Conservation (phyloP, 2,113 vertebrate genomes). For the Tachysurus fulvidraco region DNA sequence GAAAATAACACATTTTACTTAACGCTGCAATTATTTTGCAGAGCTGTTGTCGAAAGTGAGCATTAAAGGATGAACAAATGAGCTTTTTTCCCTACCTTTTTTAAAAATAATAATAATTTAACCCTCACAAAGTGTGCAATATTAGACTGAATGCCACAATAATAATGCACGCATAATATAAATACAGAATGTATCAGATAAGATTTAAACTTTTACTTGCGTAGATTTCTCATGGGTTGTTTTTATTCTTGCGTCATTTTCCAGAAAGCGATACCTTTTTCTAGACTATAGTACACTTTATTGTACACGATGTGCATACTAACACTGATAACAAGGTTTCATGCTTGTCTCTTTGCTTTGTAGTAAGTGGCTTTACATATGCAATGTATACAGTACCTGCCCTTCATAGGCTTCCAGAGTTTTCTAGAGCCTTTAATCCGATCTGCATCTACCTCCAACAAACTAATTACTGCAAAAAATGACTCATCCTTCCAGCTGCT, state of each 20-base stretch:
- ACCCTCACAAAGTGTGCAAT: neutral
- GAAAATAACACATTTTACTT: constrained; percentile 15
- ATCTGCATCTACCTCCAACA: neutral
- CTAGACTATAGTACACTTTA: neutral
- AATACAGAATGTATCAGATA: neutral
- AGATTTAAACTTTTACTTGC: neutral
- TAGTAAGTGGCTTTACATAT: neutral
- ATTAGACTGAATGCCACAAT: neutral
- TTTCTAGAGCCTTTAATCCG: neutral
- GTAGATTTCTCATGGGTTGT: neutral
- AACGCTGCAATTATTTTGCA: neutral
- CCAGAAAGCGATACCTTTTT: neutral
- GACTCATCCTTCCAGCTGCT: neutral
- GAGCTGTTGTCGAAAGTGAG: neutral
- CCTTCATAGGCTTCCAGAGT: neutral
- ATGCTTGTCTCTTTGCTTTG: neutral
- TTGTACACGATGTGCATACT: neutral
- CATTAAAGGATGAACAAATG: neutral
- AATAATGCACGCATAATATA: neutral
- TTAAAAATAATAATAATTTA: neutral
- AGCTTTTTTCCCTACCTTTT: neutral
- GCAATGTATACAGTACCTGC: neutral
- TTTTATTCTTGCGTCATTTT: neutral
- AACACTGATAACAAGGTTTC: too few relatives aligned
- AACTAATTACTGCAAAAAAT: neutral